phyloP scores from a whole-genome alignment of 2,888 invertebrate species.

The Drosophila antonietae region DNA sequence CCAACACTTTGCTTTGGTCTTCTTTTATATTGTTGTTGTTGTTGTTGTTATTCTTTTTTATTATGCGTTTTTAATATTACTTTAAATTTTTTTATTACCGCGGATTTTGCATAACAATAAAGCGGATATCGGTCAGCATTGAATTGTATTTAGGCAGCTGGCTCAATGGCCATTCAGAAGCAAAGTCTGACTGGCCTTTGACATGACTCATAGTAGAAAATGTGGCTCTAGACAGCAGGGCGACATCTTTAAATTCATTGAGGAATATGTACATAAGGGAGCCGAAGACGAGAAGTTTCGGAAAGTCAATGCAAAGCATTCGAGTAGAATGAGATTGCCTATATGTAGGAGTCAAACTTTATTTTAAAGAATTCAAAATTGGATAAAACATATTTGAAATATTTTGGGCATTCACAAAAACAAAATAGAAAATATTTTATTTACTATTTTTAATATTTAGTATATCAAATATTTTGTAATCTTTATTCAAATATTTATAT shows the following conservation, averaged over 20 bases:
- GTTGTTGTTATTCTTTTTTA: conserved; percentile 29
- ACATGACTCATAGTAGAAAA: conserved; percentile 27
- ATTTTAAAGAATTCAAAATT: too few species aligned
- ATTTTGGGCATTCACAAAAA: too few species aligned
- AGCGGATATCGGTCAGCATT: conserved; percentile 72
- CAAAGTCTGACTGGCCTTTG: conserved; percentile 1
- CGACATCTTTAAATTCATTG: conserved; percentile 15
- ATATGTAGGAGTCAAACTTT: too few species aligned
- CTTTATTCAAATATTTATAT: too few species aligned
- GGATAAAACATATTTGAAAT: too few species aligned
- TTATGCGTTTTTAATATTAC: conserved; percentile 76
- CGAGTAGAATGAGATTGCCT: neutral
- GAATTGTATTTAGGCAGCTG: conserved; percentile 38
- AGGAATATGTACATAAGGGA: neutral
- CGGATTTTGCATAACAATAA: conserved; percentile 76
- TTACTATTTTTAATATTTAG: too few species aligned
- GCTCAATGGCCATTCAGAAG: conserved; percentile 32
- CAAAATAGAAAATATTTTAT: too few species aligned
- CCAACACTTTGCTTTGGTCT: conserved; percentile 39
- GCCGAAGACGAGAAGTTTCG: neutral
- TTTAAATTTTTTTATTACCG: conserved; percentile 56
- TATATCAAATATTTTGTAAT: too few species aligned
- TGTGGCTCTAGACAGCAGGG: conserved; percentile 32
- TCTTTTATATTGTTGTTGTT: conserved; percentile 27
- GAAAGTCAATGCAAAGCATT: neutral